Conservation (phyloP, 2,888 invertebrate species). For the Luperina nickerlii region DNA sequence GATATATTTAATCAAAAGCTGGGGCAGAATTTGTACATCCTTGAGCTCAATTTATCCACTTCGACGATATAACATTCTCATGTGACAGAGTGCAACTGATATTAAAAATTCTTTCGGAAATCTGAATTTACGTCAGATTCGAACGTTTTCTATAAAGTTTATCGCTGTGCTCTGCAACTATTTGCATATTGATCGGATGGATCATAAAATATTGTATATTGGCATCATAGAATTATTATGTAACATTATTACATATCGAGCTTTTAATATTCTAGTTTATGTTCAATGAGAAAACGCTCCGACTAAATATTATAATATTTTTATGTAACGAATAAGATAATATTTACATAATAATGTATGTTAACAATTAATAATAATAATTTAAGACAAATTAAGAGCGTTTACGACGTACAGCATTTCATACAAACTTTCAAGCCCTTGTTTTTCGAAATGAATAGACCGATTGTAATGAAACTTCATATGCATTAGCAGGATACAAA, state of each 20-base stretch:
- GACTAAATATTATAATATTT: background rate
- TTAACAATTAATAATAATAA: too few species aligned
- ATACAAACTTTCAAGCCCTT: too few species aligned
- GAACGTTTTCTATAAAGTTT: conserved; percentile 14
- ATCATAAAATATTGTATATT: background rate
- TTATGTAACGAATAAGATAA: background rate
- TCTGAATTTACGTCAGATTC: conserved; percentile 12
- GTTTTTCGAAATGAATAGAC: too few species aligned
- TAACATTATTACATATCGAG: background rate
- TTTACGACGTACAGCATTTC: too few species aligned
- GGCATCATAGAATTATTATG: background rate
- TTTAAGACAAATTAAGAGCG: too few species aligned
- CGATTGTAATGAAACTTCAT: too few species aligned
- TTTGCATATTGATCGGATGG: background rate
- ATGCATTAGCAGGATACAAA: too few species aligned
- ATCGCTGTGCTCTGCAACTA: background rate
- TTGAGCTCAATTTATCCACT: conserved; percentile 23
- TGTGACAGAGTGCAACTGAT: conserved; percentile 19
- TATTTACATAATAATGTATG: background rate
- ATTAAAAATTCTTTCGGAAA: conserved; percentile 38
- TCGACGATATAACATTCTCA: conserved; percentile 11
- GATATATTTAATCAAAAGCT: background rate
- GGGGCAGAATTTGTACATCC: conserved; percentile 11
- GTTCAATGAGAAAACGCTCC: background rate
- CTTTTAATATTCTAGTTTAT: background rate